Percentiles rank a stretch among this genome's conserved stretches.
These are phyloP conservation scores for Portevinia maculata DNA, from an alignment of 2,888 invertebrate genomes.

Conservation along the genomic window DNA sequence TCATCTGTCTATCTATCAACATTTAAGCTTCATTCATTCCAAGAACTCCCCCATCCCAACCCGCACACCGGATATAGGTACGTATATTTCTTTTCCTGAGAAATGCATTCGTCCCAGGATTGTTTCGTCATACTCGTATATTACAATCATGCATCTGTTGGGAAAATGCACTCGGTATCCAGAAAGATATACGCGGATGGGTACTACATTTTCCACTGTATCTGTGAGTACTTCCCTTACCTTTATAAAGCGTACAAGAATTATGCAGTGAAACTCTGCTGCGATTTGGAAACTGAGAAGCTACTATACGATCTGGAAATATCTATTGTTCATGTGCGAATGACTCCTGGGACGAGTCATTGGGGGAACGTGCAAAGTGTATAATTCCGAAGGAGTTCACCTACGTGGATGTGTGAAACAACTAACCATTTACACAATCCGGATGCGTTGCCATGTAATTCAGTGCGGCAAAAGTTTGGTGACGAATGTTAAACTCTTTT, in stretches of 20 bases:
- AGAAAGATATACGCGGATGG: slow-evolving; percentile 46
- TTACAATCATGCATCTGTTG: slow-evolving; percentile 55
- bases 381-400: slow-evolving; percentile 52
- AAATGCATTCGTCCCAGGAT: slow-evolving; percentile 42
- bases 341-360: slow-evolving; percentile 14
- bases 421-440: slow-evolving; percentile 56
- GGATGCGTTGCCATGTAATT: slow-evolving; percentile 47
- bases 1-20: slow-evolving; percentile 60
- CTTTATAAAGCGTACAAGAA: slow-evolving; percentile 10
- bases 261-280: slow-evolving; percentile 44
- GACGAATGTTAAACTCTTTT: slow-evolving; percentile 52
- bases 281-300: slow-evolving; percentile 7
- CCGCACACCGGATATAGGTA: slow-evolving; percentile 8
- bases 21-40: slow-evolving; percentile 62
- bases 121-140: slow-evolving; percentile 46
- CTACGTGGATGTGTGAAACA: slow-evolving; percentile 47
- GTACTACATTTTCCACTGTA: slow-evolving; percentile 22
- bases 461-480: slow-evolving; percentile 33
- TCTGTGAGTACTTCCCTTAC: slow-evolving; percentile 40
- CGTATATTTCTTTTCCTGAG: slow-evolving; percentile 25
- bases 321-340: slow-evolving; percentile 6
- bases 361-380: slow-evolving; percentile 52
- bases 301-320: slow-evolving; percentile 30
- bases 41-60: slow-evolving; percentile 10
- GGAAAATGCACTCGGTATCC: slow-evolving; percentile 48